These are phyloP conservation scores for Pammene fasciana DNA, from an alignment of 2,888 invertebrate genomes.

Conservation along the genomic window DNA sequence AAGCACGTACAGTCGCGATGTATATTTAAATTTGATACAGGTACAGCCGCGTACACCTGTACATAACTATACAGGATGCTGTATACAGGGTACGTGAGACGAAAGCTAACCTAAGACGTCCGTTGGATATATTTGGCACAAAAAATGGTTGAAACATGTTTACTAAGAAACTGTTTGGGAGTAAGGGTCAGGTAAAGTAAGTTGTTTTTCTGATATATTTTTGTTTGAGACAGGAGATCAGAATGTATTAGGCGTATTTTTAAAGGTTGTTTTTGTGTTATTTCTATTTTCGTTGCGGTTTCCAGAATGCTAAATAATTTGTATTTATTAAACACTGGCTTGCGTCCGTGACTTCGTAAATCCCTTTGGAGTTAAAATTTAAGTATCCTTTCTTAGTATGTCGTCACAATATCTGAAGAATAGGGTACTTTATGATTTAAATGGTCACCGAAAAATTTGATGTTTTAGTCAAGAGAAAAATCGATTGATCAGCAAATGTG, in stretches of 20 bases:
- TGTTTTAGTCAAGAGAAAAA: too few species aligned
- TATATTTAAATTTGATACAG: conserved; percentile 78
- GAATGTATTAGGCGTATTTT: conserved; percentile 19
- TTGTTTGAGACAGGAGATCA: conserved; percentile 11
- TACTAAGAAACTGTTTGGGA: background rate
- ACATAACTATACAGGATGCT: conserved; percentile 14
- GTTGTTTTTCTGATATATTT: conserved; percentile 9
- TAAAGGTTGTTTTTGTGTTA: background rate
- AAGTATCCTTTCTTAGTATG: too few species aligned
- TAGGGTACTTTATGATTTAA: too few species aligned
- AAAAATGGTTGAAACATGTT: background rate
- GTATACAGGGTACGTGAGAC: conserved; percentile 18
- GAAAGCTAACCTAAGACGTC: conserved; percentile 25
- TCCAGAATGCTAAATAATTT: too few species aligned
- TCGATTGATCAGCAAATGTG: too few species aligned
- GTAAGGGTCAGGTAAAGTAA: background rate
- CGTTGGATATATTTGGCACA: background rate
- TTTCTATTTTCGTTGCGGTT: background rate
- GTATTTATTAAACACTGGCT: background rate
- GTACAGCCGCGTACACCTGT: conserved; percentile 45
- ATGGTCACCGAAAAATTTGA: too few species aligned
- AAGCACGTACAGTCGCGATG: conserved; percentile 70
- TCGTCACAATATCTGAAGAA: too few species aligned
- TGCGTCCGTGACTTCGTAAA: background rate
- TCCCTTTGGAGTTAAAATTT: too few species aligned